phyloP scores from a whole-genome alignment of 2,888 invertebrate genomes.

The Pheosia tremula region DNA sequence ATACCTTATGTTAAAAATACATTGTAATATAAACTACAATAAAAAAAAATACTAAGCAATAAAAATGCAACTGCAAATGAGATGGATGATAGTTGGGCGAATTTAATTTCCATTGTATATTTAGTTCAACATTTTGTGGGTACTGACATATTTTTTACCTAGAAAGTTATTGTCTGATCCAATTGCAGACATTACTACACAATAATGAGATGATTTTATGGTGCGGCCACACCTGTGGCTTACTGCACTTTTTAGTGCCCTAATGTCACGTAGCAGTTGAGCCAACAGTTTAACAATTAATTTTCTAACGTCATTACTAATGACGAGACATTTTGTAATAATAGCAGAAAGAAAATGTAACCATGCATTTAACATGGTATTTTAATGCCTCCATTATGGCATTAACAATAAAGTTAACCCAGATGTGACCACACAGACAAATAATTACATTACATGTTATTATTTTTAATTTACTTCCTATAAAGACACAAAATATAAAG shows the following conservation, averaged over 20 bases:
- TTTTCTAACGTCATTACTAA: no score
- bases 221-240: no score
- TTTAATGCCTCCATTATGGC: no score
- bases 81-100: slow-evolving; percentile 67
- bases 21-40: slow-evolving; percentile 40
- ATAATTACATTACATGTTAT: slow-evolving; percentile 35
- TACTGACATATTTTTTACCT: neutral
- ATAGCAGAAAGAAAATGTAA: no score
- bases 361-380: no score
- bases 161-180: neutral
- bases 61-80: slow-evolving; percentile 66
- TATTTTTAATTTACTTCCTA: slow-evolving; percentile 36
- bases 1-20: slow-evolving; percentile 64
- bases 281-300: no score
- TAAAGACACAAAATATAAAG: slow-evolving; percentile 48
- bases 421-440: slow-evolving; percentile 6
- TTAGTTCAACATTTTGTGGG: no score
- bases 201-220: slow-evolving; percentile 22
- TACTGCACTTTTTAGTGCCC: no score
- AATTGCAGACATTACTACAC: slow-evolving; percentile 16
- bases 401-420: no score
- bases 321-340: no score
- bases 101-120: slow-evolving; percentile 33
- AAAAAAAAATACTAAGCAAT: slow-evolving; percentile 67
- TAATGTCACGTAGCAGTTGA: no score